A percentile compares a stretch with the other conserved stretches of the same genome.
phyloP scores from a whole-genome alignment of 1,140 invertebrate species.

The Protaetia brevitarsis region DNA sequence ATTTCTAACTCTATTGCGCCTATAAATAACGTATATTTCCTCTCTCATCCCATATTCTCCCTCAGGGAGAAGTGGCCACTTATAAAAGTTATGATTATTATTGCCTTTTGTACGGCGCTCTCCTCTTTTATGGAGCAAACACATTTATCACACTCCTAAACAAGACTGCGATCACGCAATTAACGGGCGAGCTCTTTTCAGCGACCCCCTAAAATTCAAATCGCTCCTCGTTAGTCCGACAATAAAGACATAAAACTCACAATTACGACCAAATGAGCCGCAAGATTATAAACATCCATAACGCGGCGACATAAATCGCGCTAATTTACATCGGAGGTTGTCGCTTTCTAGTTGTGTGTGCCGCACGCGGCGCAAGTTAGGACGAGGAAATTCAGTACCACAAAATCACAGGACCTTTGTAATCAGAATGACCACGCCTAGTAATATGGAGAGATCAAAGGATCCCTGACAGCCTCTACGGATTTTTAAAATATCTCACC shows the following conservation, averaged over 20 bases:
- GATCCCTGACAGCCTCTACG: not conserved
- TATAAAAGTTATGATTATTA: not conserved
- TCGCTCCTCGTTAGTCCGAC: not conserved
- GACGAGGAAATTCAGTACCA: not conserved
- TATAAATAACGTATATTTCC: too few species aligned
- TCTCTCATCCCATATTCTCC: too few species aligned
- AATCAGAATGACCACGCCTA: not conserved
- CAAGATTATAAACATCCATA: slow-evolving; percentile 22
- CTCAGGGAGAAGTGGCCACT: not conserved
- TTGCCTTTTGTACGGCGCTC: not conserved
- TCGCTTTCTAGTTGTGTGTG: too few species aligned
- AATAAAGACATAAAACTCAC: slow-evolving; percentile 20
- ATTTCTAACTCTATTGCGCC: too few species aligned
- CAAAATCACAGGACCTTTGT: slow-evolving; percentile 12
- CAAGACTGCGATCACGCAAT: not conserved
- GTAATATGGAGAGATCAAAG: slow-evolving; percentile 19
- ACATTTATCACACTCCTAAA: not conserved
- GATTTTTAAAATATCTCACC: not conserved
- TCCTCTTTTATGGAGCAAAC: not conserved
- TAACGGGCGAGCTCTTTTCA: not conserved
- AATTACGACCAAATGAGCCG: slow-evolving; percentile 19
- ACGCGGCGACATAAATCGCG: slow-evolving; percentile 13
- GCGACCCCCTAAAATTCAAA: slow-evolving; percentile 18
- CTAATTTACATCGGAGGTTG: not conserved
- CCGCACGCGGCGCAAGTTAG: too few species aligned